phyloP scores from a whole-genome alignment of 2,113 vertebrate genomes.

The Pristiophorus japonicus region DNA sequence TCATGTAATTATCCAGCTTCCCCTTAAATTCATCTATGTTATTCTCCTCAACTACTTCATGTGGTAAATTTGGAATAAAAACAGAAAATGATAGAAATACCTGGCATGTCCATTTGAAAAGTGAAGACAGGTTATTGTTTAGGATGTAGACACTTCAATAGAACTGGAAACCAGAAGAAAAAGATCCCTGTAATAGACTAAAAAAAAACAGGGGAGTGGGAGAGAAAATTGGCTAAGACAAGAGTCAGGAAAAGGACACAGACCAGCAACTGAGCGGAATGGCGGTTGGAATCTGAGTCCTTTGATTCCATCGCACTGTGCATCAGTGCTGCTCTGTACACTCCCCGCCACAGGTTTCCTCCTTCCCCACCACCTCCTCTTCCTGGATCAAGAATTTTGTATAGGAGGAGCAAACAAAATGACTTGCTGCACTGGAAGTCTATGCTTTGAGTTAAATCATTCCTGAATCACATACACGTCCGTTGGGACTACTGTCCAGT shows the following conservation, averaged over 20 bases:
- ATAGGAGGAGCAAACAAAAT: background rate
- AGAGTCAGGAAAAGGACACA: background rate
- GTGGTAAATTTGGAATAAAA: background rate
- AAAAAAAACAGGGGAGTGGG: background rate
- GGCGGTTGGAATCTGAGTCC: background rate
- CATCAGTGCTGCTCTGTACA: background rate
- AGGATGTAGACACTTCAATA: background rate
- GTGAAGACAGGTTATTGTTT: background rate
- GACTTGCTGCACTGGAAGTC: background rate
- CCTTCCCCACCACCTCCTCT: background rate
- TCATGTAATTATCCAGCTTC: background rate
- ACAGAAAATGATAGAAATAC: background rate
- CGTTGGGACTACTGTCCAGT: background rate
- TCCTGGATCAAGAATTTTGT: background rate
- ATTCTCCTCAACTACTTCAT: background rate
- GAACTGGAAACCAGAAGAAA: background rate
- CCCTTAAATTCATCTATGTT: background rate
- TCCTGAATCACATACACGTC: background rate
- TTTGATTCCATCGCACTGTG: background rate
- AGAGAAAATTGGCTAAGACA: background rate
- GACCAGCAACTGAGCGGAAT: background rate
- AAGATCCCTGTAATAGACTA: background rate
- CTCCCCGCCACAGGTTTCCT: background rate
- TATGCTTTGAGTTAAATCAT: background rate
- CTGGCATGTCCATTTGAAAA: background rate